These are phyloP conservation scores for Clostera curtula DNA, from an alignment of 2,888 invertebrate species.

Conservation along the genomic window DNA sequence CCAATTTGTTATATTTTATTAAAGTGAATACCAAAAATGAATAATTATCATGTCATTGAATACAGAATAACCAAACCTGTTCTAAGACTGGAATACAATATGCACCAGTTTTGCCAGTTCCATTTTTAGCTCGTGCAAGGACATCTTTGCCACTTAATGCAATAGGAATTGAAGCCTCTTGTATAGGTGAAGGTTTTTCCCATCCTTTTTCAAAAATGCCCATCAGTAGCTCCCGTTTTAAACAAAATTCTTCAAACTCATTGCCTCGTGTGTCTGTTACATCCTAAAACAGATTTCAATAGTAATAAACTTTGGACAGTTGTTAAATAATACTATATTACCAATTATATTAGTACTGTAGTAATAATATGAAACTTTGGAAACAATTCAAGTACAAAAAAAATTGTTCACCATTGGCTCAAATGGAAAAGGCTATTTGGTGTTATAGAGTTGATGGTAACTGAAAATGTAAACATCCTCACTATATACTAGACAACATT, in stretches of 20 bases:
- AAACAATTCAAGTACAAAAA: too few relatives aligned
- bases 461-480: too few relatives aligned
- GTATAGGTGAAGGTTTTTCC: conserved; percentile 99
- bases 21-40: not conserved
- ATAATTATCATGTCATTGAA: conserved; percentile 5
- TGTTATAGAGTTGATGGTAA: too few relatives aligned
- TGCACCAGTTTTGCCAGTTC: conserved; percentile 99
- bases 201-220: conserved; percentile 99
- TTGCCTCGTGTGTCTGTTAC: conserved; percentile 99
- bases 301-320: conserved; percentile 4
- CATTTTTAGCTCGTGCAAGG: conserved; percentile 98
- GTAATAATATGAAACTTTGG: too few relatives aligned
- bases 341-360: too few relatives aligned
- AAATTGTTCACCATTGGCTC: too few relatives aligned
- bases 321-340: too few relatives aligned
- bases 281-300: conserved; percentile 79
- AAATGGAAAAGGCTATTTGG: too few relatives aligned
- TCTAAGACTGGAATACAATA: conserved; percentile 99
- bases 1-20: too few relatives aligned
- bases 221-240: conserved; percentile 97
- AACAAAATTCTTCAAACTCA: conserved; percentile 99
- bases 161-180: conserved; percentile 99
- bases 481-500: too few relatives aligned
- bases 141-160: conserved; percentile 98
- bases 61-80: conserved; percentile 68